Base-by-base conservation (phyloP, 2,888 invertebrate genomes). In the Cephalotes varians region DNA sequence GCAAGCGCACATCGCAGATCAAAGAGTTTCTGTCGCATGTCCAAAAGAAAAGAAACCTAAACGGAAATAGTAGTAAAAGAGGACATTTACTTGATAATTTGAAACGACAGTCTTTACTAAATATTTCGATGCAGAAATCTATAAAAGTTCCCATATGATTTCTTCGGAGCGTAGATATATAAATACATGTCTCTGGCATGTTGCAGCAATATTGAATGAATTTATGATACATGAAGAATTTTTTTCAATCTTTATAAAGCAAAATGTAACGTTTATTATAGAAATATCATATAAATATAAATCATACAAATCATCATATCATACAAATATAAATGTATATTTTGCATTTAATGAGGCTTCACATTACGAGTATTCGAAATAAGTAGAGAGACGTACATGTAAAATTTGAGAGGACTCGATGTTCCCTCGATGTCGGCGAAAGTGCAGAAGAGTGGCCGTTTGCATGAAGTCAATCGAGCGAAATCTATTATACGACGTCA, bases 401-500 rank as follows among this genome's bases (percentile, higher is more conserved):
- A 56, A 77, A 69, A 69, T 31, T 69, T 31, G 12, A n/a, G n/a
- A 21, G 47, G 21, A 76, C 9, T 31, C 15, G 21, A 67, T 67
- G 28, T 54, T 77, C 54, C 28, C 54, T 54, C 21, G 12, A 65
- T 37, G 31, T 76, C 40, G 12, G 54, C 31, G 40, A 44, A 56
- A 67, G 54, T 67, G 77, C 31, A 21, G 21, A 31, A 54, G 28
- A 76, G 37, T 44, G 64, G 49, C n/a, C 67, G 77, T 77, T 67
- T 77, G 54, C 54, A 21, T 56, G 73, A 37, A 83, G 77, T 62
- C 81, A 73, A 76, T 87, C 65, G 58, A 87, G 83, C 83, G 82
- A 86, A 87, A 88, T 89, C 86, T 86, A 85, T 86, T 83, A 86
- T 80, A 71, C 51, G 56, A 76, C 73, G 85, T 83, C 81, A 86